Percentiles rank a stretch among this genome's conserved stretches.
These are phyloP conservation scores for Sturnus vulgaris DNA, from an alignment of 2,113 vertebrate genomes.

Conservation along the genomic window DNA sequence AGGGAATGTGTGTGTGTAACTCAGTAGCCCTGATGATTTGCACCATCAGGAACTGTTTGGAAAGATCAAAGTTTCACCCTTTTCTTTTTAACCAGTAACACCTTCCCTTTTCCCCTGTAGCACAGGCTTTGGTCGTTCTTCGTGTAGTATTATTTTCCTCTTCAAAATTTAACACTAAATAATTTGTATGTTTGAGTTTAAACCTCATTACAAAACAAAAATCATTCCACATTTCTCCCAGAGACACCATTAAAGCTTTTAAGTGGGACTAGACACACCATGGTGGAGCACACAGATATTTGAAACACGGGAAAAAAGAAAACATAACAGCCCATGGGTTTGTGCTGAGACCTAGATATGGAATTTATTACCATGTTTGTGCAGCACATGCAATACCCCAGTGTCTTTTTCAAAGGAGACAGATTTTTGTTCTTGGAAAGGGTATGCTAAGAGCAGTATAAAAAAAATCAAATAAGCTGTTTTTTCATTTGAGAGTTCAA, in stretches of 20 bases:
- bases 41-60: neutral
- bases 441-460: conserved; percentile 1
- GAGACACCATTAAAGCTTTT: neutral
- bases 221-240: neutral
- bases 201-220: neutral
- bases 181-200: neutral
- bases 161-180: neutral
- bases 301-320: neutral
- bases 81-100: neutral
- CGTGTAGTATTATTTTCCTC: neutral
- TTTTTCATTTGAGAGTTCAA: neutral
- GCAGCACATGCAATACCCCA: conserved; percentile 32
- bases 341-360: neutral
- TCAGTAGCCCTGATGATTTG: neutral
- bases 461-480: neutral
- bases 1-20: neutral
- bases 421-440: conserved; percentile 35
- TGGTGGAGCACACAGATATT: neutral
- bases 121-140: neutral
- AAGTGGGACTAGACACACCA: neutral
- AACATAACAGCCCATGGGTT: neutral
- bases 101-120: neutral
- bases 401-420: conserved; percentile 49
- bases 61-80: neutral
- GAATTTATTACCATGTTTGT: conserved; percentile 41